Percentiles rank a stretch among this genome's conserved stretches.
Evolutionary conservation across 2,888 invertebrate genomes (phyloP).

Genomic region (Agriopis leucophaearia): DNA sequence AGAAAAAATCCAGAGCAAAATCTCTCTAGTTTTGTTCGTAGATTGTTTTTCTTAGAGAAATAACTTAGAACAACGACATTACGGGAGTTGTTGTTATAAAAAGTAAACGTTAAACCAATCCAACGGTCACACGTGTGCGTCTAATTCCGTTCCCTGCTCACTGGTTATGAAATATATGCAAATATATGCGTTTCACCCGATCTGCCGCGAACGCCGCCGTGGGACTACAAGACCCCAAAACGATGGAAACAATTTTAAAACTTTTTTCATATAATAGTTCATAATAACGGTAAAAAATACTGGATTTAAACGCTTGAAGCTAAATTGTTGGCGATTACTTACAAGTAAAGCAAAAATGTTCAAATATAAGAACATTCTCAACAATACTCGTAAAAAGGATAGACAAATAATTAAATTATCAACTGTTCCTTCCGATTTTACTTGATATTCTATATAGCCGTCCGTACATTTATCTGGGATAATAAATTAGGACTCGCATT

Average conservation of each 20-base stretch:
- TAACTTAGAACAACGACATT: background rate
- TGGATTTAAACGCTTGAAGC: background rate
- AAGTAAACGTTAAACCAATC: constrained; percentile 60
- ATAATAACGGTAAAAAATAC: constrained; percentile 23
- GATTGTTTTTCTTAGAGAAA: background rate
- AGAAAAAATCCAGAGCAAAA: too few species aligned
- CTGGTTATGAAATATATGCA: constrained; percentile 86
- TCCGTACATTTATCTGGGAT: too few species aligned
- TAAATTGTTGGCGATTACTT: constrained; percentile 14
- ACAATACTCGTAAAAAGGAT: too few species aligned
- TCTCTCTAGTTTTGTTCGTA: too few species aligned
- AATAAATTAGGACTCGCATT: too few species aligned
- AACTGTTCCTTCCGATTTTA: too few species aligned
- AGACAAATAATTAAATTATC: too few species aligned
- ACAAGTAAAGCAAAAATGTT: background rate
- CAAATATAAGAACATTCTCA: too few species aligned
- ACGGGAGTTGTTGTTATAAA: background rate
- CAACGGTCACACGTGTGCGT: constrained; percentile 80
- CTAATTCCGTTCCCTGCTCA: constrained; percentile 84
- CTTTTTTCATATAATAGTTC: constrained; percentile 32
- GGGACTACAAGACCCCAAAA: constrained; percentile 38
- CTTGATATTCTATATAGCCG: too few species aligned
- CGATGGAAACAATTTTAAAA: constrained; percentile 33
- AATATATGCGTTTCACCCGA: constrained; percentile 76
- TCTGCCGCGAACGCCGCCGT: constrained; percentile 29